Evolutionary conservation across 2,888 invertebrate genomes (phyloP).

Genomic region (Agriotes lineatus): DNA sequence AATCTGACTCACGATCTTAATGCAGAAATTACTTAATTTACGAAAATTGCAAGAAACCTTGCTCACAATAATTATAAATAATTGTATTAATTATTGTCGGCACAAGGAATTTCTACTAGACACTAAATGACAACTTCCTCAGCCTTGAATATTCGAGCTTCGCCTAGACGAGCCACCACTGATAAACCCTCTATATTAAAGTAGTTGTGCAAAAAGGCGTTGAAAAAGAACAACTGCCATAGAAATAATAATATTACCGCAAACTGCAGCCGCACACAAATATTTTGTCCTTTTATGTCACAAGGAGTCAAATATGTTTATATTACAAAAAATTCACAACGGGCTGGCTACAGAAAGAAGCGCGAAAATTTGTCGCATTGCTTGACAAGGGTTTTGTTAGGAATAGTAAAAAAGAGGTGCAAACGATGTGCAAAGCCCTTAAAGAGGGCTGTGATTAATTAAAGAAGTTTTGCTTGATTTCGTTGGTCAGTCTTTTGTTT

Average conservation of each 20-base stretch:
- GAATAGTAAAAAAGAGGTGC: background rate
- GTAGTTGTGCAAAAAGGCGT: conserved; percentile 46
- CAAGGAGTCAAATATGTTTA: conserved; percentile 41
- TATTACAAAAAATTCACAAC: conserved; percentile 37
- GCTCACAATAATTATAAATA: no score
- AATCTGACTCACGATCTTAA: no score
- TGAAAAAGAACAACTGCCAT: conserved; percentile 50
- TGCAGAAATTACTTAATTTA: no score
- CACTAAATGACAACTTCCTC: no score
- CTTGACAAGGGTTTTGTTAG: background rate
- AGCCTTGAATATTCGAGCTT: no score
- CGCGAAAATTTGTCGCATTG: background rate
- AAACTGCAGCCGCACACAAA: conserved; percentile 48
- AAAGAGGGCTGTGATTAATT: no score
- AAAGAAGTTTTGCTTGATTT: no score
- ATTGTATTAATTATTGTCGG: no score
- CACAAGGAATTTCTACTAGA: no score
- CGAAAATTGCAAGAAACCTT: no score
- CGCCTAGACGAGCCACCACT: conserved; percentile 45
- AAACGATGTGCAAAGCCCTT: background rate
- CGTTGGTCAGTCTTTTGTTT: no score
- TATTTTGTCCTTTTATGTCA: conserved; percentile 48
- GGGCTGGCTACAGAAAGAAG: background rate
- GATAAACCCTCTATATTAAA: conserved; percentile 45
- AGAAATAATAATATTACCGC: conserved; percentile 53